Percentiles rank a stretch among this genome's conserved stretches.
Conservation (phyloP, 2,113 vertebrate species). For the Rhagologus leucostigma region DNA sequence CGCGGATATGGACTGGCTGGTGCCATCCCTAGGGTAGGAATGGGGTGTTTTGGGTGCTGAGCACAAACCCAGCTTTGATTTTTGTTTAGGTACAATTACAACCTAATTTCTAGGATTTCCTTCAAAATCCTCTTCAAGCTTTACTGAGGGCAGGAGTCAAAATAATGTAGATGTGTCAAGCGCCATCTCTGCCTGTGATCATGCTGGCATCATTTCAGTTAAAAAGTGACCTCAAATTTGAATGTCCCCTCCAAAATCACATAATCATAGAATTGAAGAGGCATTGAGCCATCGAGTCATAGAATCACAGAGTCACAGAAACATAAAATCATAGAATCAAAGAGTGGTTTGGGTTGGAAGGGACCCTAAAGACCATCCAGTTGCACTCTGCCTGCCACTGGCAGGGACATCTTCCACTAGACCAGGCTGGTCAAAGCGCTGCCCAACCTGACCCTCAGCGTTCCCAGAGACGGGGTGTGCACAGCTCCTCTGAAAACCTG, state of each 20-base stretch:
- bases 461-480: not conserved
- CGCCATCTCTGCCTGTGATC: not conserved
- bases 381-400: not conserved
- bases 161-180: not conserved
- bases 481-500: not conserved
- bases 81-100: not conserved
- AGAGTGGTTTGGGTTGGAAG: not conserved
- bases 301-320: not conserved
- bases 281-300: not conserved
- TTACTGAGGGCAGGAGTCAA: not conserved
- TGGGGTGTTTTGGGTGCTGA: not conserved
- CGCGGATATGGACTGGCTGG: accelerated
- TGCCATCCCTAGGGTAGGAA: not conserved
- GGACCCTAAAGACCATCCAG: not conserved
- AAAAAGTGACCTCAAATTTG: not conserved
- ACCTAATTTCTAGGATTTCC: not conserved
- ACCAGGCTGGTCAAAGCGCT: not conserved
- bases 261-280: not conserved
- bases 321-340: not conserved
- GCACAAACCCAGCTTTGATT: not conserved
- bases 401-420: not conserved
- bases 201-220: accelerated
- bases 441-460: not conserved
- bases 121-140: not conserved
- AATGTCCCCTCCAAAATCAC: not conserved